Percentiles rank a stretch among this genome's conserved stretches.
phyloP scores from a whole-genome alignment of 2,113 vertebrate genomes.

The Ramphastos sulfuratus region DNA sequence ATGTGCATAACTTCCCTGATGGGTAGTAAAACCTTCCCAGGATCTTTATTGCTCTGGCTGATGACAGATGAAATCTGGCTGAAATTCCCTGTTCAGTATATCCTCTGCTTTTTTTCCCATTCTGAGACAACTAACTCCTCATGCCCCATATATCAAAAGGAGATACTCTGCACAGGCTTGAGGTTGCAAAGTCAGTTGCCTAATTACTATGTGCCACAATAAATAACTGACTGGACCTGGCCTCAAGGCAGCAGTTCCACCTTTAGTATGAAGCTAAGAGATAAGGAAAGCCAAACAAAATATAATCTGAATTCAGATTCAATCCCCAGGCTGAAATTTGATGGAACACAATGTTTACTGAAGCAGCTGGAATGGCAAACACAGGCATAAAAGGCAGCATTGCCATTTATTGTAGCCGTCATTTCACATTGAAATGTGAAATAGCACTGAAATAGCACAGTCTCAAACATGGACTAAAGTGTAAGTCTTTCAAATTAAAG shows the following conservation, averaged over 20 bases:
- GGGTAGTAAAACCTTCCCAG: background rate
- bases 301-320: background rate
- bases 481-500: background rate
- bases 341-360: background rate
- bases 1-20: background rate
- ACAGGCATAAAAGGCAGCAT: background rate
- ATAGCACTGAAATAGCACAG: background rate
- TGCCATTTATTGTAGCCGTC: background rate
- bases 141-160: accelerated
- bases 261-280: accelerated
- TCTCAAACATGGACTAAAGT: accelerated
- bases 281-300: background rate
- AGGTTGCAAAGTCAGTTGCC: background rate
- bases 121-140: background rate
- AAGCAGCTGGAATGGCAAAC: background rate
- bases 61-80: conserved; percentile 7
- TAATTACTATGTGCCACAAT: background rate
- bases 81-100: background rate
- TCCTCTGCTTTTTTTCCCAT: background rate
- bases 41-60: background rate
- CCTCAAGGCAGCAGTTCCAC: background rate
- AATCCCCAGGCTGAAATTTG: background rate
- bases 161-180: background rate
- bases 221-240: background rate
- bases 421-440: background rate